A percentile compares a stretch with the other conserved stretches of the same genome.
Conservation (phyloP, 2,888 invertebrate species). For the Ischnura elegans region DNA sequence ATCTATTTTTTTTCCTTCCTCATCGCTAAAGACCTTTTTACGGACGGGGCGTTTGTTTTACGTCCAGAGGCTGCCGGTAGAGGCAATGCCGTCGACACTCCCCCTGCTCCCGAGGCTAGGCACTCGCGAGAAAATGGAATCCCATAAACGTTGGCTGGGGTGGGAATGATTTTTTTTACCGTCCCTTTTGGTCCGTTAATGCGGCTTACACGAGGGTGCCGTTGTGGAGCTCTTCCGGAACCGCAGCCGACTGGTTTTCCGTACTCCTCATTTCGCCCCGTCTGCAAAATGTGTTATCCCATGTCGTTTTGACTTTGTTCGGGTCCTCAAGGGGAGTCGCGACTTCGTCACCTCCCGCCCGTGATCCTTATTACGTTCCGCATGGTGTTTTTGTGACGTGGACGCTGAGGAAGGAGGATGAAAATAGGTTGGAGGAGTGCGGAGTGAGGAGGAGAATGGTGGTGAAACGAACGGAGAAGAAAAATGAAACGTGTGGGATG, state of each 20-base stretch:
- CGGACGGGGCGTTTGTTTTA: background rate
- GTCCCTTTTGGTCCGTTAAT: background rate
- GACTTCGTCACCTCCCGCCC: no score
- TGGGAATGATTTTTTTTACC: slow-evolving; percentile 7
- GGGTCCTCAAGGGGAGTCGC: background rate
- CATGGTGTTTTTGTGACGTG: no score
- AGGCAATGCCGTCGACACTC: background rate
- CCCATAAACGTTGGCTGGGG: slow-evolving; percentile 1
- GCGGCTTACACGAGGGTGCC: background rate
- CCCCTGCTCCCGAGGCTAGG: background rate
- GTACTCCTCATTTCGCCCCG: background rate
- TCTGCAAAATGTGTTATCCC: background rate
- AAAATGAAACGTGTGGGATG: no score
- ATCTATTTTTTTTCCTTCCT: no score
- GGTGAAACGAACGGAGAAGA: no score
- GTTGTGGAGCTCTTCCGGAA: background rate
- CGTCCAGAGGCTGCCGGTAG: background rate
- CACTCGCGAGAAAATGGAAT: background rate
- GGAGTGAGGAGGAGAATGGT: no score
- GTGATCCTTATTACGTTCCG: no score
- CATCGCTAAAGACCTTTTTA: background rate
- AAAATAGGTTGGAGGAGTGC: no score
- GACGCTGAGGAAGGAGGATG: no score
- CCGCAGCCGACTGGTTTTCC: background rate
- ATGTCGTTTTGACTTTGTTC: background rate